These are phyloP conservation scores for Abscondita cerata DNA, from an alignment of 2,888 invertebrate genomes.

Conservation along the genomic window DNA sequence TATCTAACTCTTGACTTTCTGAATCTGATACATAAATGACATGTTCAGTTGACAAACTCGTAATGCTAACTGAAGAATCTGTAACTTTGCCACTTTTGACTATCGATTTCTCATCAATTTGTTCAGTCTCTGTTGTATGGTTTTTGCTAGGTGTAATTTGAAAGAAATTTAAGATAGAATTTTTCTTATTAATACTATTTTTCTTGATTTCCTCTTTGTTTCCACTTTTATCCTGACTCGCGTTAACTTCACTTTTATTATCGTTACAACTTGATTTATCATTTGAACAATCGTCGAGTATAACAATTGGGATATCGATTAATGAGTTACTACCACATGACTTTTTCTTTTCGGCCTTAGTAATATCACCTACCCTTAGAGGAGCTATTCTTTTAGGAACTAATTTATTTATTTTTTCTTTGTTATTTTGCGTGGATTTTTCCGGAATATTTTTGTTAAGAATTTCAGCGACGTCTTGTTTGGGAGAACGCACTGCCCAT, in stretches of 20 bases:
- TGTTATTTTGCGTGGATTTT: not conserved
- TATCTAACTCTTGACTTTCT: too few relatives aligned
- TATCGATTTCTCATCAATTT: not conserved
- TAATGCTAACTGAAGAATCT: not conserved
- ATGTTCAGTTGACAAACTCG: not conserved
- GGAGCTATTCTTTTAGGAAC: conserved; percentile 16
- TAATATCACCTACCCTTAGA: conserved; percentile 10
- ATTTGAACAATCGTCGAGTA: too few relatives aligned
- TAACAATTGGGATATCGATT: too few relatives aligned
- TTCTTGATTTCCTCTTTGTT: conserved; percentile 1
- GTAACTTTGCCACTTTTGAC: not conserved
- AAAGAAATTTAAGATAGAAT: conserved; percentile 11
- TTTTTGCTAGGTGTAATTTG: not conserved
- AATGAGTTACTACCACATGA: too few relatives aligned
- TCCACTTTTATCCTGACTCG: not conserved
- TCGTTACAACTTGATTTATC: not conserved
- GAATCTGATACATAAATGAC: conserved; percentile 1
- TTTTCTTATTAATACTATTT: not conserved
- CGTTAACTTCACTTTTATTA: not conserved
- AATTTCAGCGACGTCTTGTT: not conserved
- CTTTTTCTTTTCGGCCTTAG: too few relatives aligned
- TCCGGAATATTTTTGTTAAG: not conserved
- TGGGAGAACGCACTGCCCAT: conserved; percentile 48
- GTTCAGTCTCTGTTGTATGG: too few relatives aligned
- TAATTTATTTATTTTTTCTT: not conserved